A percentile compares a stretch with the other conserved stretches of the same genome.
Conservation (phyloP, 2,113 vertebrate genomes). For the Echinops telfairi region DNA sequence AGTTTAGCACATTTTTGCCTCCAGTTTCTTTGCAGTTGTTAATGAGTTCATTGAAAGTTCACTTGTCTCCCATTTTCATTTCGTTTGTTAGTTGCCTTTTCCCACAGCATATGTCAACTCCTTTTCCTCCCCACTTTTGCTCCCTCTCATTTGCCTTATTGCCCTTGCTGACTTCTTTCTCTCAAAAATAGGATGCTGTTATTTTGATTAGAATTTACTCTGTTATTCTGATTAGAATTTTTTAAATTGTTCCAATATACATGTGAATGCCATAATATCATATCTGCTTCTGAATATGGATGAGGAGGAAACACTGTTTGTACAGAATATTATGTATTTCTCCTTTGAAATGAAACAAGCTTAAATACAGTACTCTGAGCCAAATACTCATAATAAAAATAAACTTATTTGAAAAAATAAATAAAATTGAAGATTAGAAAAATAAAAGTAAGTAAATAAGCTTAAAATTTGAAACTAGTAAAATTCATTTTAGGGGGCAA, state of each 20-base stretch:
- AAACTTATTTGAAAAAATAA: background rate
- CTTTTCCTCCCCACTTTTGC: conserved; percentile 43
- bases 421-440: too few relatives aligned
- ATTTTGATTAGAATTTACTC: conserved; percentile 23
- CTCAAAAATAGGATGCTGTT: conserved; percentile 56
- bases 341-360: conserved; percentile 44
- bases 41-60: conserved; percentile 78
- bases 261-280: background rate
- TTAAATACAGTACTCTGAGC: background rate
- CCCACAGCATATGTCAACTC: conserved; percentile 62
- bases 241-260: conserved; percentile 18
- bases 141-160: conserved; percentile 59
- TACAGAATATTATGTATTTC: conserved; percentile 34
- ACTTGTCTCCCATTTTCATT: conserved; percentile 67
- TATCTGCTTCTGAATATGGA: background rate
- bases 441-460: too few relatives aligned
- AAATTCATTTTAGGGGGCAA: conserved; percentile 31
- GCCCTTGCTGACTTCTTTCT: conserved; percentile 52
- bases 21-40: conserved; percentile 63
- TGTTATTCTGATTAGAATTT: background rate
- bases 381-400: conserved; percentile 40
- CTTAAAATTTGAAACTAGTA: background rate
- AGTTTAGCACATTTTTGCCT: conserved; percentile 70
- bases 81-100: conserved; percentile 66
- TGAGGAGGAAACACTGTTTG: background rate